phyloP scores from a whole-genome alignment of 2,113 vertebrate genomes.

The Dermatemys mawii region DNA sequence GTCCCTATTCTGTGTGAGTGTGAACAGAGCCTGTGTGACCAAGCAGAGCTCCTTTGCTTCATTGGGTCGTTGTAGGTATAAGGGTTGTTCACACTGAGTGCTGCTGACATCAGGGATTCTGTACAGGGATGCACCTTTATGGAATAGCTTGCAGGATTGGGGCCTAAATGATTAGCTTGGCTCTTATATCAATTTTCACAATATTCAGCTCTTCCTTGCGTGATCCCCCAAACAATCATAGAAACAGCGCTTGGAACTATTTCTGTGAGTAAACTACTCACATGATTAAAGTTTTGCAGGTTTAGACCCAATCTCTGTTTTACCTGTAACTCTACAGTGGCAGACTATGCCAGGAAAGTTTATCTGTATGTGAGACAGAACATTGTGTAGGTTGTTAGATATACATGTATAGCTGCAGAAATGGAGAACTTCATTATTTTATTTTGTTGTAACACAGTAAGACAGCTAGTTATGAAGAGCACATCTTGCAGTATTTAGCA shows the following conservation, averaged over 20 bases:
- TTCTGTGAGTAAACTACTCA: neutral
- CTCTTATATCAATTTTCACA: slow-evolving; percentile 1
- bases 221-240: slow-evolving; percentile 8
- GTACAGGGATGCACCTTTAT: neutral
- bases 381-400: neutral
- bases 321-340: neutral
- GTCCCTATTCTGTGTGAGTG: neutral
- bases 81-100: neutral
- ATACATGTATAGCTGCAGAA: no score
- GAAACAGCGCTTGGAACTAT: slow-evolving; percentile 4
- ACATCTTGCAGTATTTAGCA: slow-evolving; percentile 5
- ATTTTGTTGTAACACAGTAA: slow-evolving; percentile 29
- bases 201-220: neutral
- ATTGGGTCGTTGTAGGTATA: neutral
- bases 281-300: slow-evolving; percentile 10
- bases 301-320: neutral
- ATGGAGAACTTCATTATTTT: slow-evolving; percentile 30
- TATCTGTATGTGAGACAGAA: neutral
- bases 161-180: neutral
- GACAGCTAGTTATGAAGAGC: neutral
- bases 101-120: neutral
- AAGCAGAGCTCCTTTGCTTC: neutral
- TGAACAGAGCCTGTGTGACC: neutral
- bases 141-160: neutral
- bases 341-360: neutral